Evolutionary conservation across 2,797 vertebrate species (phyloP), one percentile per base, ranked within the genome.

Genomic region (Gymnothorax reevesii): DNA sequence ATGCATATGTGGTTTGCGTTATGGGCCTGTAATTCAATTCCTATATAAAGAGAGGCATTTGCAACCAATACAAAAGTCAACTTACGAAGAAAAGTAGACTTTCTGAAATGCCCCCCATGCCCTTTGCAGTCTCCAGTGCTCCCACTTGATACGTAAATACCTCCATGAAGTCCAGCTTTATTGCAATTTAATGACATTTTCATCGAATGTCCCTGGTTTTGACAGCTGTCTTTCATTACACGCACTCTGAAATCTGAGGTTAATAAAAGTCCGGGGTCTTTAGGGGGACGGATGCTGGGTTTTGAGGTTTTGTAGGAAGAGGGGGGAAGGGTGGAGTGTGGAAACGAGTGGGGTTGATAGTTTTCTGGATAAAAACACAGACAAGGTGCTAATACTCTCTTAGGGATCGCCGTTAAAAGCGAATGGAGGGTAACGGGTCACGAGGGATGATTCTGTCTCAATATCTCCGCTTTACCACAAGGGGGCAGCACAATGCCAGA

Each of bases 1-100:
- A 92, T 90, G 86, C 87, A 87, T 89, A 88, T 90, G 91, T 93
- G 94, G 91, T 95, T 94, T 91, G 87, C 90, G 94, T 95, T 94
- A 93, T 89, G 85, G 89, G 85, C 87, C 90, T 92, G 91, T 95
- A 91, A 95, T 94, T 93, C 88, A 93, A 94, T 95, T 92, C 93
- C 82, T 49, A 85, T 86, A 89, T 89, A 33, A 89, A 90, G 93
- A 92, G 88, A 90, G 88, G 87, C 88, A 90, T 87, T 90, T 89
- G 89, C 79, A 90, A 89, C 88, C 83, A 84, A 87, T 86, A 88
- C 89, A 88, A 87, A 86, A 88, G 57, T 91, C 90, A 90, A 87
- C 87, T 71, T 86, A 85, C 66, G 5, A 83, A 87, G 89, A 69
- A 66, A 66, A n/a, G 22, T 66, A 62, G 60, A 66, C 62, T 66